Evolutionary conservation across 2,888 invertebrate genomes (phyloP).

Genomic region (Junonia oenone): DNA sequence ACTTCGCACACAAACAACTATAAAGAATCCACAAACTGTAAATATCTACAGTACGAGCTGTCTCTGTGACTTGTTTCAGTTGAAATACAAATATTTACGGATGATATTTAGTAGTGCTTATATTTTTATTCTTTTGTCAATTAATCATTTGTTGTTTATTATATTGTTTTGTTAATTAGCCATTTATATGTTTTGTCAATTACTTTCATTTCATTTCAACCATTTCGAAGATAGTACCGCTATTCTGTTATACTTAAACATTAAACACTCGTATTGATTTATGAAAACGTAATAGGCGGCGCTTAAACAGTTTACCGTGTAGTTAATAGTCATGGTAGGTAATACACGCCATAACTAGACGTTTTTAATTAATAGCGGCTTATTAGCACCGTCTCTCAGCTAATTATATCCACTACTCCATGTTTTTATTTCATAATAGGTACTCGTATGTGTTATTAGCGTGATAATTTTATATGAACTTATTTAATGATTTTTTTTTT

Average conservation of each 20-base stretch:
- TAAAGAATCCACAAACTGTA: not conserved
- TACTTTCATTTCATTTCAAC: too few relatives aligned
- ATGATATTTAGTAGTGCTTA: too few relatives aligned
- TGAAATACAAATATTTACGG: too few relatives aligned
- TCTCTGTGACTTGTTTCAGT: not conserved
- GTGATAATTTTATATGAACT: not conserved
- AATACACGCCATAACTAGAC: not conserved
- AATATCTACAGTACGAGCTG: not conserved
- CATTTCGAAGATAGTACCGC: too few relatives aligned
- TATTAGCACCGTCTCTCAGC: not conserved
- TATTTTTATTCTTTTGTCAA: too few relatives aligned
- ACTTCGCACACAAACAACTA: conserved; percentile 16
- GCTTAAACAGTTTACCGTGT: not conserved
- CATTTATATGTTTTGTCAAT: too few relatives aligned
- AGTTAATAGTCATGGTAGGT: not conserved
- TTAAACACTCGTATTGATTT: not conserved
- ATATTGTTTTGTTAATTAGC: too few relatives aligned
- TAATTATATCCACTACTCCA: not conserved
- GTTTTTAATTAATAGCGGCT: not conserved
- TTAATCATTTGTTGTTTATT: too few relatives aligned
- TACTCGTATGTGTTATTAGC: not conserved
- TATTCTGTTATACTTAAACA: too few relatives aligned
- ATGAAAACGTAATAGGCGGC: not conserved
- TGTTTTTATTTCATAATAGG: not conserved
- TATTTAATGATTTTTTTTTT: not conserved